Base-by-base conservation (phyloP, 1,140 invertebrate genomes). In the Caenorhabditis brenneri region DNA sequence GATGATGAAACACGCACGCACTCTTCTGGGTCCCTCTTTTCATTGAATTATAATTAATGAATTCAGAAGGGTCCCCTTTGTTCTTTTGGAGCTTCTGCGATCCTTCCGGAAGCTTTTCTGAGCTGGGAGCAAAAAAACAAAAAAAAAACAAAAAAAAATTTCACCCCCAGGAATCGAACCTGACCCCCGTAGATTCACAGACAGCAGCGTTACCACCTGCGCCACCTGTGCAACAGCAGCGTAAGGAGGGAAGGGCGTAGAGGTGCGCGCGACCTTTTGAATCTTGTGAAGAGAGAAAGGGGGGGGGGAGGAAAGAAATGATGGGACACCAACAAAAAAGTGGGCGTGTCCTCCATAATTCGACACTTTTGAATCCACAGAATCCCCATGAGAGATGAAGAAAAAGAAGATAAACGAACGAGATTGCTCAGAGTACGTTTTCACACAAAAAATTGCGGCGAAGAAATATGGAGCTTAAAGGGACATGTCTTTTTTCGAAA, bases 341-440 rank as follows among this genome's bases (percentile, higher is more conserved):
- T 27, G 24, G 53, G 53, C 24, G 22, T 5, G 27, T 12, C 24
- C 27, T 27, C n/a, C 12, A 58, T 58, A 27, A 36, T 74, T 74
- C 65, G 65, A 74, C 65, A 74, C 65, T 39, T 74, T n/a, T n/a
- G n/a, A n/a, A n/a, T n/a, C n/a, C n/a, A n/a, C n/a, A n/a, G 65
- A 39, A 27, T 74, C 65, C 36, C n/a, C 24, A 1, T 33, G 65
- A 36, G 19, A 39, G 7, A 27, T 36, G 31, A 36, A n/a, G 31
- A 19, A 33, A n/a, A 42, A 74, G 29, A 33, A 74, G 65, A 74
- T 74, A 29, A 42, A 74, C 65, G 65, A 24, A 74, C 33, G 36
- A 74, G 65, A 74, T 74, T 74, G 42, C n/a, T 6, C n/a, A 51
- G 49, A 39, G 65, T 39, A 74, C 65, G 33, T 74, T 42, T n/a